phyloP scores from a whole-genome alignment of 2,888 invertebrate species.

The Celastrina argiolus region DNA sequence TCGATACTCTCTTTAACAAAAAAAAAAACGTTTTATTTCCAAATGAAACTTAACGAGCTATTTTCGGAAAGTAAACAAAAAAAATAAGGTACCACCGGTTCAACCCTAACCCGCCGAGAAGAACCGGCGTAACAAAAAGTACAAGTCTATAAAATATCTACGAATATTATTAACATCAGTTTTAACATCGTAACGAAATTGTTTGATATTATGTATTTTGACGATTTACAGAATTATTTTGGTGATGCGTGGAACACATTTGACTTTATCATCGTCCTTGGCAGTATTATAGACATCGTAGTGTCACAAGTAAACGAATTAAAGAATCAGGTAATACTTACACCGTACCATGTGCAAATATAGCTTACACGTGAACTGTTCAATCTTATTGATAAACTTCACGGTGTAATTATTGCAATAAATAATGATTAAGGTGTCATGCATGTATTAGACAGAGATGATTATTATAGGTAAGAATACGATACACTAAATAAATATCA shows the following conservation, averaged over 20 bases:
- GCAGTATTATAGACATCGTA: conserved; percentile 98
- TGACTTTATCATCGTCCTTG: conserved; percentile 97
- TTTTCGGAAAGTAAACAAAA: too few species aligned
- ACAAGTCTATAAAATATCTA: background rate
- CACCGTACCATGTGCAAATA: conserved; percentile 24
- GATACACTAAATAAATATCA: background rate
- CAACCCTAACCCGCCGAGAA: too few species aligned
- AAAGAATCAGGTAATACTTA: conserved; percentile 72
- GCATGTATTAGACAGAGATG: too few species aligned
- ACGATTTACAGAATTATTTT: conserved; percentile 89
- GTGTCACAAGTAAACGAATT: conserved; percentile 97
- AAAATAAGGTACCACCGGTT: too few species aligned
- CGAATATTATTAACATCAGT: background rate
- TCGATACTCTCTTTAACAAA: too few species aligned
- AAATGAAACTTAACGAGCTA: too few species aligned
- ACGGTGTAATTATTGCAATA: background rate
- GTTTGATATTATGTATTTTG: background rate
- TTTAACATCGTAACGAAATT: background rate
- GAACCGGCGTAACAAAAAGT: too few species aligned
- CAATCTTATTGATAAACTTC: background rate
- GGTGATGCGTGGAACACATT: conserved; percentile 99
- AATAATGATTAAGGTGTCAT: too few species aligned
- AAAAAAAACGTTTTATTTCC: too few species aligned
- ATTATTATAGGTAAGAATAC: too few species aligned
- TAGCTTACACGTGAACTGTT: conserved; percentile 37